Conservation (phyloP, 2,888 invertebrate genomes). For the Andrena marginata region DNA sequence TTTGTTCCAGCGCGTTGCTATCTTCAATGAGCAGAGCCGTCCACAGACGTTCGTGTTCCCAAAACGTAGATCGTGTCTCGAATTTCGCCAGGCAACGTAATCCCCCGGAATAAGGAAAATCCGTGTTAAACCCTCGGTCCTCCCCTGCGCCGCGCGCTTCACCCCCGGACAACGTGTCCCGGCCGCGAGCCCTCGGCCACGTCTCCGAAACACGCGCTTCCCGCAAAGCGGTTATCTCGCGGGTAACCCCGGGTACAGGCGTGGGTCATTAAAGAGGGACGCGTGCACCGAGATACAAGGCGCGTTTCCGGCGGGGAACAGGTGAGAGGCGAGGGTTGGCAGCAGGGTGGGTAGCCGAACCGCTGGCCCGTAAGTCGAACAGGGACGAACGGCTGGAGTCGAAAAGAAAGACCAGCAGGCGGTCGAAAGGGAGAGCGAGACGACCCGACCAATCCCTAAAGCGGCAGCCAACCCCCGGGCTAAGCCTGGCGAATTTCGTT, state of each 20-base stretch:
- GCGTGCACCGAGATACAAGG: constrained; percentile 33
- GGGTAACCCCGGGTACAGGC: not conserved
- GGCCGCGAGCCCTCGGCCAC: not conserved
- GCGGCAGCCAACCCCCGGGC: constrained; percentile 73
- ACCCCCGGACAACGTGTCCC: constrained; percentile 10
- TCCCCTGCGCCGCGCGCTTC: not conserved
- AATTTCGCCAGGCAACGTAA: constrained; percentile 31
- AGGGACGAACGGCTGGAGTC: constrained; percentile 25
- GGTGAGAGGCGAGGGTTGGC: constrained; percentile 62
- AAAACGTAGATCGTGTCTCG: constrained; percentile 20
- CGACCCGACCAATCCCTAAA: constrained; percentile 57
- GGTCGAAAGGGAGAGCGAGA: constrained; percentile 33
- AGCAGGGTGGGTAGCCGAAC: constrained; percentile 40
- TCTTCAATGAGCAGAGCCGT: constrained; percentile 1
- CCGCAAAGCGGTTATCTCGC: constrained; percentile 17
- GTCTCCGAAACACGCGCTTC: not conserved
- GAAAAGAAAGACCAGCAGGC: constrained; percentile 32
- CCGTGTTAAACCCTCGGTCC: constrained; percentile 35
- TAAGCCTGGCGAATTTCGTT: constrained; percentile 73
- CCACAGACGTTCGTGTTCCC: not conserved
- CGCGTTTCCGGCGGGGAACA: constrained; percentile 44
- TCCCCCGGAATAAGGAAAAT: constrained; percentile 38
- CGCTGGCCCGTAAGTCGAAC: constrained; percentile 9
- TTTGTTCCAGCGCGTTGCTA: constrained; percentile 4
- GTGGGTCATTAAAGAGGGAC: constrained; percentile 13